Evolutionary conservation across 2,113 vertebrate genomes (phyloP), one percentile per base, ranked within the genome.

Genomic region (Callopanchax toddi): DNA sequence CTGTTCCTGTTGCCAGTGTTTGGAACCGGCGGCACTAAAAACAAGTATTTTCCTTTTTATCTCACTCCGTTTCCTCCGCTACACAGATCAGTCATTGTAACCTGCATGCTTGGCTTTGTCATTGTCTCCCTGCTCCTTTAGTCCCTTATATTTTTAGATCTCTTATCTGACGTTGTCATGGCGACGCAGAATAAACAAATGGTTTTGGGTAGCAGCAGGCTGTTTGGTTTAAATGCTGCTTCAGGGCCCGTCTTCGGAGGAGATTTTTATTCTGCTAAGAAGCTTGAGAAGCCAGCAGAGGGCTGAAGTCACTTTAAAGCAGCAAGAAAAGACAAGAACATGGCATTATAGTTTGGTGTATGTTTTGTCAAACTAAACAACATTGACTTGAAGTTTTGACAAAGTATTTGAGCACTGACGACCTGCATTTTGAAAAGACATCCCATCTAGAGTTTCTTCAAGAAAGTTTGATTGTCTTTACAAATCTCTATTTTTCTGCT

Each of bases 101-200:
- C 79, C 58, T 87, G 84, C 87, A 82, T 23, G 67, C 81, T 79
- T 78, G 59, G 37, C 81, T 76, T 72, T 83, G 74, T 78, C 81
- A 77, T 78, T 71, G 54, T 67, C 75, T 69, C 34, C 60, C 81
- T 40, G n/a, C n/a, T n/a, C n/a, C 76, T 85, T 67, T 52, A 61
- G 63, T 56, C 55, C 61, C 55, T 55, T 73, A 70, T 89, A 87
- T 88, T 86, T 88, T 89, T 87, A 85, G 82, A 84, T 88, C 60
- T 55, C 82, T 86, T 91, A 88, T 90, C 89, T 87, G 85, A 87
- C 87, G 81, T 84, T 46, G 80, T 89, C 88, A 88, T 88, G 83
- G 84, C 77, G 63, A 82, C 88, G 64, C 74, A 77, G 74, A 76
- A 75, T 88, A 91, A 91, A 92, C 87, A 88, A 72, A 71, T 71